A percentile compares a stretch with the other conserved stretches of the same genome.
Evolutionary conservation across 2,797 vertebrate species (phyloP).

Genomic region (Oreortyx pictus): DNA sequence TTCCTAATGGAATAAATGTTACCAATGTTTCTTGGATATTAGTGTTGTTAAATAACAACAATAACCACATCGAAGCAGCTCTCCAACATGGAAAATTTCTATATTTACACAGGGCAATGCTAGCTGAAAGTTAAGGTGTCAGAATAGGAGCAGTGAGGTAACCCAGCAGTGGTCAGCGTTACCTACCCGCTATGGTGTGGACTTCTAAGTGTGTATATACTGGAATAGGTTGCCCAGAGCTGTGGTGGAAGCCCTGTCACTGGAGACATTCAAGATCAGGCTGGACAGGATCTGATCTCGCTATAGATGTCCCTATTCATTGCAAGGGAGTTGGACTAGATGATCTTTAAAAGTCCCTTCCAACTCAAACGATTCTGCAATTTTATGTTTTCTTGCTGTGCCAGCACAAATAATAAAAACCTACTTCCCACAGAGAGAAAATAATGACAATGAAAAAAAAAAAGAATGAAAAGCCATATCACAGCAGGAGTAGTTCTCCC

Average conservation of each 20-base stretch:
- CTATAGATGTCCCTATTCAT: too few species aligned
- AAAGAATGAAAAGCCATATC: background rate
- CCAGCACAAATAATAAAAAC: background rate
- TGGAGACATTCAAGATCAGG: too few species aligned
- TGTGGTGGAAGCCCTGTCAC: too few species aligned
- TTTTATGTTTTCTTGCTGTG: conserved; percentile 12
- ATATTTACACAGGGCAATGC: background rate
- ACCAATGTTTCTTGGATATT: conserved; percentile 47
- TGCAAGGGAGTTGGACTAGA: too few species aligned
- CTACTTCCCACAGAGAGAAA: background rate
- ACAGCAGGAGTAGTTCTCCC: background rate
- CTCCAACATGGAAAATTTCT: conserved; percentile 50
- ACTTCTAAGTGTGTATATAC: background rate
- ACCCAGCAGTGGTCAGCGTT: background rate
- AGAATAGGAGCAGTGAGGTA: background rate
- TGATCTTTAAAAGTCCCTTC: too few species aligned
- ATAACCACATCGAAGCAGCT: conserved; percentile 5
- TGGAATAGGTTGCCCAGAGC: too few species aligned
- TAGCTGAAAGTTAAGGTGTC: conserved; percentile 31
- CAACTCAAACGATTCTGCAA: too few species aligned
- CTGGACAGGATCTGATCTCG: too few species aligned
- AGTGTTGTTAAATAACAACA: conserved; percentile 52
- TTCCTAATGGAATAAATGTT: conserved; percentile 62
- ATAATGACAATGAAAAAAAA: background rate
- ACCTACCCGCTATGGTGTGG: background rate